Conservation (phyloP, 1,140 invertebrate species). For the Ips typographus region DNA sequence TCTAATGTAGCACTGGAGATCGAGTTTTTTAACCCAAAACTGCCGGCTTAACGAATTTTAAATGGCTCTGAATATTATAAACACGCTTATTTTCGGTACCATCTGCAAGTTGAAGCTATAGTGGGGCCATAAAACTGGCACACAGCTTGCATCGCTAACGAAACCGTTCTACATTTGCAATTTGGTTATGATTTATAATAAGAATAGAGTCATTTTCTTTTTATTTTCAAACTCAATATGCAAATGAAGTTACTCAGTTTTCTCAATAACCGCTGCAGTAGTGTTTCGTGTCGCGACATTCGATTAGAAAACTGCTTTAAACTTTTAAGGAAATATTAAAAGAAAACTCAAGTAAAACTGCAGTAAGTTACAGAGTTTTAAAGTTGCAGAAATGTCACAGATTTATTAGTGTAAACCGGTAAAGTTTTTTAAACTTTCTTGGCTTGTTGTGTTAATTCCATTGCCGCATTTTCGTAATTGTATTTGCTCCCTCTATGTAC, state of each 20-base stretch:
- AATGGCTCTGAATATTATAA: conserved; percentile 4
- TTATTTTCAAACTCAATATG: neutral
- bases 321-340: no score
- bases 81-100: neutral
- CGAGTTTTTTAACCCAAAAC: neutral
- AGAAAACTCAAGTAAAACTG: neutral
- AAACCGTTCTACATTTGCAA: conserved; percentile 1
- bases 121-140: conserved; percentile 6
- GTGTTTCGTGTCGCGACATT: no score
- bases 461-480: neutral
- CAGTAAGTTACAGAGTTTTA: neutral
- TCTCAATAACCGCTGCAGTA: no score
- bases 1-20: neutral
- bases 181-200: neutral
- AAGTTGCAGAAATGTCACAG: neutral
- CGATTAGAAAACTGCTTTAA: no score
- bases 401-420: neutral
- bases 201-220: neutral
- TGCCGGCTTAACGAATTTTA: neutral
- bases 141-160: conserved; percentile 3
- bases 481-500: neutral
- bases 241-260: no score
- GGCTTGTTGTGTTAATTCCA: neutral
- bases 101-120: conserved; percentile 5
- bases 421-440: neutral